Evolutionary conservation across 2,113 vertebrate genomes (phyloP).

Genomic region (Pseudolaguvia tuberculata): DNA sequence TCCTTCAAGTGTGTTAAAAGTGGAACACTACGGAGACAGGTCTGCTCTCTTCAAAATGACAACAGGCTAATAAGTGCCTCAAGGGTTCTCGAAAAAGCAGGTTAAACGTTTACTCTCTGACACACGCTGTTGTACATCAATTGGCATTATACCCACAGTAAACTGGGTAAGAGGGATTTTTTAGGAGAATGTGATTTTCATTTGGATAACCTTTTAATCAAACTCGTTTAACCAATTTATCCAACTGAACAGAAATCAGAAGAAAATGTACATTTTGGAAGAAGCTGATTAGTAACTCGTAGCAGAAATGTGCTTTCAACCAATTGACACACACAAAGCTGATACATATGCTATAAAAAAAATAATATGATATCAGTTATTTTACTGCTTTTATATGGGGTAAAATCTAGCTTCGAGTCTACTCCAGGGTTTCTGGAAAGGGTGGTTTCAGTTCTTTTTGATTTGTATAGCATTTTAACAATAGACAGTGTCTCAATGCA

Average conservation of each 20-base stretch:
- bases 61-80: neutral
- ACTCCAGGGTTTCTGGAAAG: too few species aligned
- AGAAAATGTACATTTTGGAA: neutral
- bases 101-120: neutral
- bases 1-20: neutral
- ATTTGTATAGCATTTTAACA: too few species aligned
- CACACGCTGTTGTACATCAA: neutral
- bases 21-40: neutral
- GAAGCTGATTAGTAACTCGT: too few species aligned
- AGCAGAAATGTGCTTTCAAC: too few species aligned
- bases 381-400: too few species aligned
- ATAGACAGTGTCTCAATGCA: too few species aligned
- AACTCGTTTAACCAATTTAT: neutral
- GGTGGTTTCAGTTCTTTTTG: too few species aligned
- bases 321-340: neutral
- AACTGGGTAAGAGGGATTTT: too few species aligned
- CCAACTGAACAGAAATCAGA: neutral
- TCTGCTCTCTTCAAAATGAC: slow-evolving; percentile 5
- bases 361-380: neutral
- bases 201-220: neutral
- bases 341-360: neutral
- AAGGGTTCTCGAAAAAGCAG: neutral
- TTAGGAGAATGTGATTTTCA: neutral
- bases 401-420: neutral
- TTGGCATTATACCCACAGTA: neutral